Percentiles rank a stretch among this genome's conserved stretches.
phyloP scores from a whole-genome alignment of 2,797 vertebrate species.

The Notamacropus eugenii region DNA sequence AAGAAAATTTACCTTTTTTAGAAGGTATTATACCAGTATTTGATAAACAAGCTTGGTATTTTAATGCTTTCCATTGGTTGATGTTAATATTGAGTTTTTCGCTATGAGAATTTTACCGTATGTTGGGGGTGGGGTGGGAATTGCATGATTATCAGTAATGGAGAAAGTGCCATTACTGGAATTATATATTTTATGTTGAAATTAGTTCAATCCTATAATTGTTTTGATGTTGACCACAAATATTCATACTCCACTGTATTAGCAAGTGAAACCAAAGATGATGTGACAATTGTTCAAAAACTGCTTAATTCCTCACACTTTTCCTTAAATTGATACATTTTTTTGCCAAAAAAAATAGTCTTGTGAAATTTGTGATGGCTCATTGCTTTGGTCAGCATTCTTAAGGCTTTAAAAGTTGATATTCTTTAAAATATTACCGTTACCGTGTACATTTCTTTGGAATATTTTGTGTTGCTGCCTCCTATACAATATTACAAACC shows the following conservation, averaged over 20 bases:
- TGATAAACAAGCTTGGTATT: conserved; percentile 18
- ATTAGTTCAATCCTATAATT: conserved; percentile 21
- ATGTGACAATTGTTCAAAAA: conserved; percentile 11
- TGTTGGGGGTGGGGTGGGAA: neutral
- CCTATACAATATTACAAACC: too few species aligned
- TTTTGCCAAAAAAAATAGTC: neutral
- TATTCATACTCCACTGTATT: neutral
- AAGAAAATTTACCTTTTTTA: conserved; percentile 25
- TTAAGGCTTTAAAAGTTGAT: too few species aligned
- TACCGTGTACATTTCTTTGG: too few species aligned
- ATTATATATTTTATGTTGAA: conserved; percentile 10
- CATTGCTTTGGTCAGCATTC: neutral
- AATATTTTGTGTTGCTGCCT: too few species aligned
- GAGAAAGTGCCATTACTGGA: neutral
- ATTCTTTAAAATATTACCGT: too few species aligned
- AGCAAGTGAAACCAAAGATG: conserved; percentile 20
- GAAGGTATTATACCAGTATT: conserved; percentile 44
- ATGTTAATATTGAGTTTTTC: neutral
- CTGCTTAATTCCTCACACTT: neutral
- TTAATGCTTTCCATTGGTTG: conserved; percentile 21
- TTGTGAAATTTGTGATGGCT: neutral
- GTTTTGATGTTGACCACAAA: neutral
- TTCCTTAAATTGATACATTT: neutral
- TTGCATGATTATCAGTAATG: neutral
- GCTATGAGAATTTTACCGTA: neutral